Evolutionary conservation across 53 echinoderm and acorn worm genomes (phyloP), one percentile per base, ranked within the genome.

Genomic region (Stichopus horrens): DNA sequence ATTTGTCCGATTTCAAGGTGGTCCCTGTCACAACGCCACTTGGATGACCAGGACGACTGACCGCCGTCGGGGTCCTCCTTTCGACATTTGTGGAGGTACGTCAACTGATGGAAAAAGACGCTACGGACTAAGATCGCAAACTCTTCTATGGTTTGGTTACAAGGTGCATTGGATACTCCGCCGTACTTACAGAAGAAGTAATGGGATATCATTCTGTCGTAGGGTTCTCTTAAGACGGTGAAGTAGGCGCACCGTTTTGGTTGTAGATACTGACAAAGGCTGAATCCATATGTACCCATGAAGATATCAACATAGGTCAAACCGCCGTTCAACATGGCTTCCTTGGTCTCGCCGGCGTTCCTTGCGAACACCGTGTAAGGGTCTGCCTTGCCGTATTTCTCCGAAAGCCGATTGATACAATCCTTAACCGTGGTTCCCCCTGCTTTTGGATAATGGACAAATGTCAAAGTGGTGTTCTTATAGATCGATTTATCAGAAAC

Each of bases 101-200:
- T 80, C 53, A 80, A 53, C 80, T 80, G 80, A 53, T 80, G 80
- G 80, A 80, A 80, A 20, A 80, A 80, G 11, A 80, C 56, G 56
- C 80, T 80, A n/a, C 54, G 23, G 7, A 80, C 80, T 55, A 80
- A 19, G 13, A 80, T 14, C 10, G 80, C 80, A 80, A 80, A 80
- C 14, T 80, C 57, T 20, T 57, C 80, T 5, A 80, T 80, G 14
- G 80, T 53, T 53, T 55, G 53, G 16, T 80, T 55, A 18, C 80
- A 80, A 5, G 80, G 80, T 23, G 80, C 80, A 55, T 80, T 80
- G 14, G 80, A 80, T n/a, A 11, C 54, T 55, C 80, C 80, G 5
- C 80, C 80, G 20, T 80, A 80, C 13, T 53, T 80, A 80, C 80
- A 80, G 80, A 80, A 80, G 19, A 80, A 80, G 8, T 80, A 80